phyloP scores from a whole-genome alignment of 1,140 invertebrate genomes.

The Hypsibius dujardini region DNA sequence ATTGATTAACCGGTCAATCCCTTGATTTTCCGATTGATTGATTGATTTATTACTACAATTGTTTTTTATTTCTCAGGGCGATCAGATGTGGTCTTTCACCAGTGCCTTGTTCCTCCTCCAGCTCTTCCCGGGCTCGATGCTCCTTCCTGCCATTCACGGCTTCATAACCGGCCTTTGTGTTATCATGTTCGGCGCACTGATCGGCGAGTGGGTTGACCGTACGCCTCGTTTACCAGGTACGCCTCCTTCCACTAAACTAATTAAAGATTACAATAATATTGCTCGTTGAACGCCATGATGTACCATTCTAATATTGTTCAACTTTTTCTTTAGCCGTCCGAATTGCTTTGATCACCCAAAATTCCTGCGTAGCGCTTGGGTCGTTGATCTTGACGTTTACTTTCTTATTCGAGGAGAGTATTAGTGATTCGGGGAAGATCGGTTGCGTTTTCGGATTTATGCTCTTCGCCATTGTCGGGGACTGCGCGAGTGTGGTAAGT shows the following conservation, averaged over 20 bases:
- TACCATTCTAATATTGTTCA: neutral
- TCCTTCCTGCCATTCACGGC: constrained; percentile 38
- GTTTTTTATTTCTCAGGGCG: constrained; percentile 38
- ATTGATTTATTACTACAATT: neutral
- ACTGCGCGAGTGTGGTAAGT: constrained; percentile 8
- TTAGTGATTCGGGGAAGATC: constrained; percentile 21
- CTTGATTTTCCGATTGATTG: too few relatives aligned
- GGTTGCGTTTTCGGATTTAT: constrained; percentile 24
- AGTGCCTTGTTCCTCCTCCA: constrained; percentile 38
- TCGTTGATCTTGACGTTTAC: constrained; percentile 23
- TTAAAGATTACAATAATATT: too few relatives aligned
- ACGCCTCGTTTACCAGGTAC: constrained; percentile 35
- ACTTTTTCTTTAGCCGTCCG: constrained; percentile 23
- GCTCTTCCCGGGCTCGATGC: constrained; percentile 28
- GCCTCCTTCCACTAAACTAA: neutral
- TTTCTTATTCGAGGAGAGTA: constrained; percentile 23
- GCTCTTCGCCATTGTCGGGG: constrained; percentile 19
- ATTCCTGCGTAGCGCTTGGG: constrained; percentile 23
- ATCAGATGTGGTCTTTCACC: constrained; percentile 42
- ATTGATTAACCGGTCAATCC: too few relatives aligned
- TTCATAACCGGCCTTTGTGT: constrained; percentile 31
- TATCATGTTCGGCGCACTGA: constrained; percentile 36
- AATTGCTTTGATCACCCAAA: constrained; percentile 23
- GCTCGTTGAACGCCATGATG: neutral
- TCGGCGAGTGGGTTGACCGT: constrained; percentile 39